Base-by-base conservation (phyloP, 2,113 vertebrate species). In the Percopsis transmontana region DNA sequence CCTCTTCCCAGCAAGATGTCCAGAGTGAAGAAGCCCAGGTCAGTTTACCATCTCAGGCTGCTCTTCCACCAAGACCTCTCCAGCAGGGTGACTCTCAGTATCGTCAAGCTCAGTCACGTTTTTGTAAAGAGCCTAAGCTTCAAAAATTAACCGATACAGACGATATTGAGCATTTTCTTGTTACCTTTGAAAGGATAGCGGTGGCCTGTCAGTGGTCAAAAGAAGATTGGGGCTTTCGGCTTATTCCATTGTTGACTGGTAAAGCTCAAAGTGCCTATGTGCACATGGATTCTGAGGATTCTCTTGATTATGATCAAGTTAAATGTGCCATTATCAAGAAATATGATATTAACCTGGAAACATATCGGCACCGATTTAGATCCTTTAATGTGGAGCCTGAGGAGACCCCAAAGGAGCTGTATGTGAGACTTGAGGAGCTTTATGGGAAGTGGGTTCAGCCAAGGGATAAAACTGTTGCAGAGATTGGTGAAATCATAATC, bases 281-380 rank as follows among this genome's bases (percentile, higher is more conserved):
- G n/a, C 21, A 24, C 21, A 54, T 54, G 52, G 52, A 54, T 16
- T 3, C 23, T 54, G 13, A 27, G 11, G 21, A 54, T 2, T 23
- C 12, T 24, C 20, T n/a, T 54, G 52, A 54, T 16, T 54, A 54
- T n/a, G 13, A 54, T 16, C 16, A 52, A n/a, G 50, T 52, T 11
- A 52, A 52, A 52, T 9, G 6, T 45, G 62, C n/a, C 12, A 71
- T 66, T 23, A 15, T 71, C 5, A 20, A 21, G 11, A 66, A 70
- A 51, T 72, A 64, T 51, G 52, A 51, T 9, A 72, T 60, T 15
- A 78, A 60, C 42, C 12, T 58, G 18, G 65, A 78, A 45, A 69
- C 60, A n/a, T 68, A 63, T 11, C 18, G 18, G 6, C 21, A 57
- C 15, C n/a, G 33, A 16, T 73, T 74, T 11, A 2, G 23, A 3